Percentiles rank a stretch among this genome's conserved stretches.
Conservation (phyloP, 2,113 vertebrate species). For the Salvelinus alpinus region DNA sequence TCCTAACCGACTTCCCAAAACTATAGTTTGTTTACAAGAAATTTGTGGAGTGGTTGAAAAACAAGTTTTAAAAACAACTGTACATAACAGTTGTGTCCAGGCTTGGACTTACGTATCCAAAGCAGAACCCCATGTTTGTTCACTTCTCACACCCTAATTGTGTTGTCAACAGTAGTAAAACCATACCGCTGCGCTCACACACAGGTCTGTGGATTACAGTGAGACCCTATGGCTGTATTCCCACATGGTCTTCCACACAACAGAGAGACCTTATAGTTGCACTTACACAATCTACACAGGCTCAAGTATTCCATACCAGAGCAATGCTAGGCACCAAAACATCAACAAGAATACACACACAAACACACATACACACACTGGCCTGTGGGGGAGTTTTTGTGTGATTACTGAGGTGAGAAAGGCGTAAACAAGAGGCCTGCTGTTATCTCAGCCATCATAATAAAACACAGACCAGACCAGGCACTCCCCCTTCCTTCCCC, state of each 20-base stretch:
- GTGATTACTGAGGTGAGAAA: slow-evolving; percentile 65
- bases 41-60: too few species aligned
- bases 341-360: slow-evolving; percentile 2
- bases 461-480: slow-evolving; percentile 54
- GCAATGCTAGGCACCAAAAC: slow-evolving; percentile 13
- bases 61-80: too few species aligned
- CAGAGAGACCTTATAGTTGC: not conserved
- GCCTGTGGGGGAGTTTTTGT: not conserved
- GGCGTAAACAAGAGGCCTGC: slow-evolving; percentile 56
- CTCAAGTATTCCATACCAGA: not conserved
- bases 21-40: too few species aligned
- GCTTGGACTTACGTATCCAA: not conserved
- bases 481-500: slow-evolving; percentile 36
- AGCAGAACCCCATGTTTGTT: not conserved
- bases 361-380: not conserved
- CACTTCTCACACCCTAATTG: not conserved
- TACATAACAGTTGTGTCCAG: too few species aligned
- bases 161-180: not conserved
- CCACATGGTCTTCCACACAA: slow-evolving; percentile 17
- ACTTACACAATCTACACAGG: not conserved
- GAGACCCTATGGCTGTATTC: not conserved
- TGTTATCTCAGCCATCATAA: slow-evolving; percentile 64
- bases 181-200: not conserved
- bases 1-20: too few species aligned
- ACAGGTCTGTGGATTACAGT: not conserved